Conservation (phyloP, 2,113 vertebrate genomes). For the Stegostoma tigrinum region DNA sequence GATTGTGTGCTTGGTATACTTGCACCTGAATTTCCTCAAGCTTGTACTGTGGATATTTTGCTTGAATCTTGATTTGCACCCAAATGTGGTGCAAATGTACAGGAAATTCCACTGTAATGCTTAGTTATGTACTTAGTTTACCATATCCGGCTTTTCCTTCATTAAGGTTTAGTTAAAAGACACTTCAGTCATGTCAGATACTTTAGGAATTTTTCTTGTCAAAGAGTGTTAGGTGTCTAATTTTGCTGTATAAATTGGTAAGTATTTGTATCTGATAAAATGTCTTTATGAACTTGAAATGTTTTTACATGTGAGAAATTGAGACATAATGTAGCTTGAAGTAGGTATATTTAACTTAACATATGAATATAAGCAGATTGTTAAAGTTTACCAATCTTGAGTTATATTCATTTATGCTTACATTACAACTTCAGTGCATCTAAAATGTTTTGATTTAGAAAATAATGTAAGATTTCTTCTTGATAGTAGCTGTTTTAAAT, state of each 20-base stretch:
- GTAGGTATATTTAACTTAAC: neutral
- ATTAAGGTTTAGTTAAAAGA: neutral
- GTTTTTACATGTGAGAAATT: neutral
- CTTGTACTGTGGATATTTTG: neutral
- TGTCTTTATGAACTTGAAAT: neutral
- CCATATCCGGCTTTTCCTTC: neutral
- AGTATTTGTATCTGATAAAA: neutral
- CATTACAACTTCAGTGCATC: neutral
- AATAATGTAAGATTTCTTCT: neutral
- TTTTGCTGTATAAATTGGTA: neutral
- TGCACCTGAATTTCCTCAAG: neutral
- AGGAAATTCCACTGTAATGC: neutral
- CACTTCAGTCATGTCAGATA: neutral
- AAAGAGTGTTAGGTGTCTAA: neutral
- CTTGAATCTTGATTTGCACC: neutral
- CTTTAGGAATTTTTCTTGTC: neutral
- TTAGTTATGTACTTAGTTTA: neutral
- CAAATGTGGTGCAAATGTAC: neutral
- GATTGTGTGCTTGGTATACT: neutral
- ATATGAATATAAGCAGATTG: neutral
- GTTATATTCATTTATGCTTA: neutral
- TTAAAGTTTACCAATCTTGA: neutral
- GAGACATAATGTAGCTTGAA: neutral
- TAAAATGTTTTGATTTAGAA: neutral
- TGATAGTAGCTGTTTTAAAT: neutral